Evolutionary conservation across 2,888 invertebrate species (phyloP).

Genomic region (Villa cingulata): DNA sequence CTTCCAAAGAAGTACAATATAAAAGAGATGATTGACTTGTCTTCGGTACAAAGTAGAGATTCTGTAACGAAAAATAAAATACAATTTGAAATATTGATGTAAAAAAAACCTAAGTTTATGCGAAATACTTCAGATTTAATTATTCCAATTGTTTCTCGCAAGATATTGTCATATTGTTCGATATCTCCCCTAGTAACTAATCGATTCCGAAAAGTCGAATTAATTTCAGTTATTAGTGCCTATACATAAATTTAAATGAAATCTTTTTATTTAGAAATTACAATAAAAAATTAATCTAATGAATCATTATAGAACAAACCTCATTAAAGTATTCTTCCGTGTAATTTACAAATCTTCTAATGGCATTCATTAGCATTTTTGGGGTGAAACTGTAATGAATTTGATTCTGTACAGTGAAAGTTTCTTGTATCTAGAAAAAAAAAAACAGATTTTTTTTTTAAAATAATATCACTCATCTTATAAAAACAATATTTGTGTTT

Average conservation of each 20-base stretch:
- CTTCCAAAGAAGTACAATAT: constrained; percentile 39
- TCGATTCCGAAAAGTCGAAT: constrained; percentile 60
- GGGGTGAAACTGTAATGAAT: constrained; percentile 35
- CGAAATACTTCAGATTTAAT: neutral
- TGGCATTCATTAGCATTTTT: constrained; percentile 31
- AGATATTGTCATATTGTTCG: constrained; percentile 48
- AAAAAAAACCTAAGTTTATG: neutral
- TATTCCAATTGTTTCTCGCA: constrained; percentile 30
- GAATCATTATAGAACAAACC: too few relatives aligned
- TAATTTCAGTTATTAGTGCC: constrained; percentile 62
- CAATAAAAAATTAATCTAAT: too few relatives aligned
- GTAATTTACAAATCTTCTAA: constrained; percentile 27
- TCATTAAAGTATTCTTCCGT: constrained; percentile 29
- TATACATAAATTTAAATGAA: constrained; percentile 25
- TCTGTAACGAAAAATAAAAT: constrained; percentile 20
- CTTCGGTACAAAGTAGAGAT: constrained; percentile 30
- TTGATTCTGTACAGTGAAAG: constrained; percentile 21
- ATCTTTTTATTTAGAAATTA: neutral
- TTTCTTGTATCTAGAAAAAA: constrained; percentile 23
- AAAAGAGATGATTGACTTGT: constrained; percentile 21
- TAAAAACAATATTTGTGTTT: too few relatives aligned
- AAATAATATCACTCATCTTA: too few relatives aligned
- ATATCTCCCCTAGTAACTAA: constrained; percentile 52
- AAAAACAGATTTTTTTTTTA: too few relatives aligned
- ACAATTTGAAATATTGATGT: neutral